Percentiles rank a stretch among this genome's conserved stretches.
Evolutionary conservation across 2,888 invertebrate genomes (phyloP).

Genomic region (Sarcophaga rosellei): DNA sequence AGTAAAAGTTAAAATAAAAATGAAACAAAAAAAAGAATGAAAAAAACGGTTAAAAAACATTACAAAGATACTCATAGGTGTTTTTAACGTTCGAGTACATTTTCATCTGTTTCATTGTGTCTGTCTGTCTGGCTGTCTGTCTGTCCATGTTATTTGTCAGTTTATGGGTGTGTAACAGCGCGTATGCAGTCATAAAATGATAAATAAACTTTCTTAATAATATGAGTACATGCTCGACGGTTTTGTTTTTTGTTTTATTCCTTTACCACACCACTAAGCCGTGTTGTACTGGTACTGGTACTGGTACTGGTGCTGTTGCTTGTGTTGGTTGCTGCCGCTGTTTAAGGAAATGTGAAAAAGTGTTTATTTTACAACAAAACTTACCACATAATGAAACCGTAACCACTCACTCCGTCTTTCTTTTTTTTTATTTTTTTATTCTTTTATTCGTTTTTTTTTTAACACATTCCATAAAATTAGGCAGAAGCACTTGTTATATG

Average conservation of each 20-base stretch:
- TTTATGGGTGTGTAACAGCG: neutral
- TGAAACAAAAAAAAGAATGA: neutral
- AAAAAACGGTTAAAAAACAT: constrained; percentile 9
- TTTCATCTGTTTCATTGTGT: neutral
- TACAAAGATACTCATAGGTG: constrained; percentile 24
- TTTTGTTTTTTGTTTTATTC: no score
- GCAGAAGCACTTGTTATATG: no score
- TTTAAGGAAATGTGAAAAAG: constrained; percentile 18
- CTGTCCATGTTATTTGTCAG: no score
- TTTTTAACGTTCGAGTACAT: constrained; percentile 5
- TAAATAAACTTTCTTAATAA: constrained; percentile 24
- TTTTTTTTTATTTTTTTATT: constrained; percentile 10
- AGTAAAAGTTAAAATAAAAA: no score
- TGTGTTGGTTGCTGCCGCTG: neutral
- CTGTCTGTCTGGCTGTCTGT: neutral
- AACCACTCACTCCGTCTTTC: neutral
- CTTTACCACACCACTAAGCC: no score
- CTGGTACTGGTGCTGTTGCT: constrained; percentile 6
- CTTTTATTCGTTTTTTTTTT: neutral
- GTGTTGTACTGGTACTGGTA: no score
- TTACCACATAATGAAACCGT: constrained; percentile 47
- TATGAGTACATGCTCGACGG: neutral
- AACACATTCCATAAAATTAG: no score
- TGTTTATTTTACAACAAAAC: constrained; percentile 52
- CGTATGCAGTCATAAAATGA: neutral